Evolutionary conservation across 2,113 vertebrate genomes (phyloP).

Genomic region (Dasypus novemcinctus): DNA sequence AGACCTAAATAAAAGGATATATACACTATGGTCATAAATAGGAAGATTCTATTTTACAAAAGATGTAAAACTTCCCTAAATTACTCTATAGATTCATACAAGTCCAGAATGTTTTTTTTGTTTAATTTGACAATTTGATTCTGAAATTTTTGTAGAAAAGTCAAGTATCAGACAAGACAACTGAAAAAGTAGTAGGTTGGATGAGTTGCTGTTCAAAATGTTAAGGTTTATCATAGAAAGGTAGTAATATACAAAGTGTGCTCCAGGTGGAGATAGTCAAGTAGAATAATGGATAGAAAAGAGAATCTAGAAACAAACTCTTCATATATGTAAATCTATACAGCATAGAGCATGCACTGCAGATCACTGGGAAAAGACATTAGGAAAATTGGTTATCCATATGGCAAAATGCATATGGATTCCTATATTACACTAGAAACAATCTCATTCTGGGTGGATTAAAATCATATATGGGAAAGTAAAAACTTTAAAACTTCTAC

Average conservation of each 20-base stretch:
- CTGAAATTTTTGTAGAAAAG: constrained; percentile 23
- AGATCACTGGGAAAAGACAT: not conserved
- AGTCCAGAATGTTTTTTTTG: too few relatives aligned
- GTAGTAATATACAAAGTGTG: constrained; percentile 11
- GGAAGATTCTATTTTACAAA: not conserved
- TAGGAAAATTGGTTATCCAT: not conserved
- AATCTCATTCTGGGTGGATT: not conserved
- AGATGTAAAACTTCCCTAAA: not conserved
- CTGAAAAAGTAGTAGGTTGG: not conserved
- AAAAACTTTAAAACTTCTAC: not conserved
- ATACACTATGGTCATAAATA: not conserved
- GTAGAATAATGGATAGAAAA: not conserved
- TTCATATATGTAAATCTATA: not conserved
- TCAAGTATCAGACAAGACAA: constrained; percentile 3
- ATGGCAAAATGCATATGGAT: not conserved
- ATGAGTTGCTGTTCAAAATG: constrained; percentile 9
- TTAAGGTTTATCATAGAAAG: not conserved
- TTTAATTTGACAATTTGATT: constrained; percentile 7
- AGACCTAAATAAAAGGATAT: not conserved
- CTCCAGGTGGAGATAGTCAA: not conserved
- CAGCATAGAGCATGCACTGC: not conserved
- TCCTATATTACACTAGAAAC: not conserved
- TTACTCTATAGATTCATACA: not conserved
- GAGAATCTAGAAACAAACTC: not conserved
- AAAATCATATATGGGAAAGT: not conserved